phyloP scores from a whole-genome alignment of 2,113 vertebrate genomes.

The Pavo muticus region DNA sequence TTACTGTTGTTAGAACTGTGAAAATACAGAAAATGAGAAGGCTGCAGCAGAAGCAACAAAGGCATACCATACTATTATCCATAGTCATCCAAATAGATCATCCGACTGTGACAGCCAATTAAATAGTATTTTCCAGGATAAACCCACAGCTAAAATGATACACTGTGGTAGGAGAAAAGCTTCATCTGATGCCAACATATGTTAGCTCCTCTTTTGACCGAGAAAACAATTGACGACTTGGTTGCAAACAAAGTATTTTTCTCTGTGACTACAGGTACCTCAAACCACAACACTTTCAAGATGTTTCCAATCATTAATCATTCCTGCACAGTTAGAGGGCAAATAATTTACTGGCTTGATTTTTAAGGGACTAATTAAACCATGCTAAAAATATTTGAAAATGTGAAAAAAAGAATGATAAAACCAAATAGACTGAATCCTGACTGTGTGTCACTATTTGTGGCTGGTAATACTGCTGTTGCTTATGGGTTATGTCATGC shows the following conservation, averaged over 20 bases:
- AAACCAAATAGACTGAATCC: neutral
- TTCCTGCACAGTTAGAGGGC: neutral
- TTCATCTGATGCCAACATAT: neutral
- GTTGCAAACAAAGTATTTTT: neutral
- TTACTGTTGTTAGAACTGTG: neutral
- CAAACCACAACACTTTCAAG: neutral
- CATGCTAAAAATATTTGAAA: neutral
- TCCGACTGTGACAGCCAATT: neutral
- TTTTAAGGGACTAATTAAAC: constrained; percentile 14
- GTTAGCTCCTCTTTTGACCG: neutral
- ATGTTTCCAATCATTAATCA: constrained; percentile 3
- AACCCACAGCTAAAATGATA: constrained; percentile 15
- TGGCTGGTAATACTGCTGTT: neutral
- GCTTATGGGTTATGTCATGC: neutral
- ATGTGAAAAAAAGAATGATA: neutral
- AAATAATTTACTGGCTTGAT: neutral
- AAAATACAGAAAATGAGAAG: constrained; percentile 10
- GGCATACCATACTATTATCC: neutral
- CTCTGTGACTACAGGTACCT: neutral
- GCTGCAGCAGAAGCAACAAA: constrained; percentile 4
- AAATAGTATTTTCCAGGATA: neutral
- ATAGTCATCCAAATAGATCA: neutral
- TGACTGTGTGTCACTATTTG: neutral
- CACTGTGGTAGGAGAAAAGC: neutral
- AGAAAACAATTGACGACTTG: neutral